phyloP scores from a whole-genome alignment of 2,797 vertebrate species.

The Vipera ursinii region DNA sequence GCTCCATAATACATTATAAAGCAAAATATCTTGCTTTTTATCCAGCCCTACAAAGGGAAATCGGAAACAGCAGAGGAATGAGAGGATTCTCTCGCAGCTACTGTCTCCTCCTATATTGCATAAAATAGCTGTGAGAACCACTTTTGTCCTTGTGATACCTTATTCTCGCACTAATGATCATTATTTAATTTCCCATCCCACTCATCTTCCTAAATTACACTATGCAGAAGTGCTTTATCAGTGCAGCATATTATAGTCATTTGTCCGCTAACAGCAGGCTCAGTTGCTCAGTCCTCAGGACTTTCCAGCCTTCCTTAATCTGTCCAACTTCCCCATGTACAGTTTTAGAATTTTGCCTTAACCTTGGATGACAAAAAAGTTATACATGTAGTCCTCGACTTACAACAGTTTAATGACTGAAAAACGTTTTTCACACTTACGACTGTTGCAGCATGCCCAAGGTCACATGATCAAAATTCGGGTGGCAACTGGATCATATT shows the following conservation, averaged over 20 bases:
- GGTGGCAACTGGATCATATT: background rate
- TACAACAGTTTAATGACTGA: background rate
- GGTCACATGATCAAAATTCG: background rate
- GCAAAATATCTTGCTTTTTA: background rate
- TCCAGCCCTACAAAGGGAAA: background rate
- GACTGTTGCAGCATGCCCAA: background rate
- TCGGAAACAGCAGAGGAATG: background rate
- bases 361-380: background rate
- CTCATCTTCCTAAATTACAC: background rate
- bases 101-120: background rate
- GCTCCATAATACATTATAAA: background rate
- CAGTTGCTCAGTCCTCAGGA: background rate
- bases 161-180: background rate
- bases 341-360: background rate
- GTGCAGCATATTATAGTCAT: background rate
- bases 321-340: background rate
- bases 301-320: background rate
- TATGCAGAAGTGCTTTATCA: background rate
- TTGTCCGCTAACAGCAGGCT: background rate
- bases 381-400: background rate
- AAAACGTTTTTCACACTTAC: background rate
- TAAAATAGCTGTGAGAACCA: background rate
- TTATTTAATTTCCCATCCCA: background rate
- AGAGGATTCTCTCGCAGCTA: background rate
- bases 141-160: background rate